Evolutionary conservation across 2,797 vertebrate genomes (phyloP), one percentile per base, ranked within the genome.

Genomic region (Neosilurus mollespiculum): DNA sequence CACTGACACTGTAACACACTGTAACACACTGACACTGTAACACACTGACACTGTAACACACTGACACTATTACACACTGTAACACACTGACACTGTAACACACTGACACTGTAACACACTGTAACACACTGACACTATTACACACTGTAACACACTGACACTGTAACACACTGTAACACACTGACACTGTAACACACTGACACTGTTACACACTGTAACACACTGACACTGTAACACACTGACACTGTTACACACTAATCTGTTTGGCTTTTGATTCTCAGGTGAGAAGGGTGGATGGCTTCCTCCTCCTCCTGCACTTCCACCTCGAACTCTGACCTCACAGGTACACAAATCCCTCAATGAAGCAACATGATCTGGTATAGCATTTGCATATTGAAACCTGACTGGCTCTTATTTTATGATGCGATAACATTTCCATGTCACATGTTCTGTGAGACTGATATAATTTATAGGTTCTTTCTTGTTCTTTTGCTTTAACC

Each of bases 301-400:
- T 89, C 95, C 94, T 2, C 95, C 93, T 78, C 96, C 95, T 86
- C 98, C 97, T 0, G 97, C 98, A 1, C 94, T 99, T 64, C 98
- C 98, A 81, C 97, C 97, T 2, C 93, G 98, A 90, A 97, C 97
- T 4, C 91, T 92, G 71, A 88, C 91, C 18, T 93, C 96, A 85
- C 97, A 99, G 96, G 98, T 99, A 94, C 30, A 58, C 26, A 81
- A 2, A 20, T 43, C 37, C 37, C 37, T 43, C 37, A 2, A 6
- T 43, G 37, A 43, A 43, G 15, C 22, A 12, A 20, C 43, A 16
- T 24, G 22, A n/a, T 71, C 43, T 71, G 69, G 37, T n/a, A 12
- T n/a, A 49, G 1, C 5, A 49, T 49, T 70, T 70, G 67, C 37
- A 71, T 71, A 71, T 2, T 51, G n/a, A 9, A 54, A 26, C 8